A percentile compares a stretch with the other conserved stretches of the same genome.
Evolutionary conservation across 2,797 vertebrate species (phyloP).

Genomic region (Sandelia bainsii): DNA sequence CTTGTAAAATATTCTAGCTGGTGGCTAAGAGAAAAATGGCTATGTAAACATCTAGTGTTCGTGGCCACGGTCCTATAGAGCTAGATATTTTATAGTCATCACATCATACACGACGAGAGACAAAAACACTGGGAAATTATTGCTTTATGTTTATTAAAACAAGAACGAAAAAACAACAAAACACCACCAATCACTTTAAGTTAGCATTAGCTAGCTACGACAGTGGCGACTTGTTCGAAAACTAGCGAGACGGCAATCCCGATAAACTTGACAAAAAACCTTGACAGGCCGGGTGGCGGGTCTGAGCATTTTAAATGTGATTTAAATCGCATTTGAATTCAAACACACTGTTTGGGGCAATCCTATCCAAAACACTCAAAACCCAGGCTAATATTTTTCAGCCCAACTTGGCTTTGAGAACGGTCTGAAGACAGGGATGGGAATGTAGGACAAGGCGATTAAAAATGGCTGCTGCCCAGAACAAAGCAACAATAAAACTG

Average conservation of each 20-base stretch:
- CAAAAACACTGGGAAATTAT: accelerated
- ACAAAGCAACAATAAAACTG: constrained; percentile 88
- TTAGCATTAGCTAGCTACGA: constrained; percentile 42
- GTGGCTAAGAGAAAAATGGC: constrained; percentile 43
- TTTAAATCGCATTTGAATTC: not conserved
- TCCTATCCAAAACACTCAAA: not conserved
- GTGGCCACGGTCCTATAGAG: not conserved
- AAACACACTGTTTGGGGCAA: not conserved
- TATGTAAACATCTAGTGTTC: constrained; percentile 73
- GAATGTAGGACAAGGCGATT: constrained; percentile 85
- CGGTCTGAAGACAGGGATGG: constrained; percentile 64
- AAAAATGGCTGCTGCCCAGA: constrained; percentile 90
- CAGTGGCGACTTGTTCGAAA: constrained; percentile 46
- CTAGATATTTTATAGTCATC: too few relatives aligned
- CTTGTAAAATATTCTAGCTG: constrained; percentile 42
- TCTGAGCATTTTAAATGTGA: not conserved
- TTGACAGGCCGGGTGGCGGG: constrained; percentile 22
- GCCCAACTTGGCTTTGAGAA: constrained; percentile 39
- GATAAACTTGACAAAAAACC: constrained; percentile 63
- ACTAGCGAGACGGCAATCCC: constrained; percentile 51
- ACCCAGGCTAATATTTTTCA: constrained; percentile 26
- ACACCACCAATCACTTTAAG: not conserved
- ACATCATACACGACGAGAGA: accelerated
- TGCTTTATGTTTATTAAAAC: not conserved
- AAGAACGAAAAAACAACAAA: not conserved